A percentile compares a stretch with the other conserved stretches of the same genome.
phyloP scores from a whole-genome alignment of 2,113 vertebrate genomes.

The Vanacampus margaritifer region DNA sequence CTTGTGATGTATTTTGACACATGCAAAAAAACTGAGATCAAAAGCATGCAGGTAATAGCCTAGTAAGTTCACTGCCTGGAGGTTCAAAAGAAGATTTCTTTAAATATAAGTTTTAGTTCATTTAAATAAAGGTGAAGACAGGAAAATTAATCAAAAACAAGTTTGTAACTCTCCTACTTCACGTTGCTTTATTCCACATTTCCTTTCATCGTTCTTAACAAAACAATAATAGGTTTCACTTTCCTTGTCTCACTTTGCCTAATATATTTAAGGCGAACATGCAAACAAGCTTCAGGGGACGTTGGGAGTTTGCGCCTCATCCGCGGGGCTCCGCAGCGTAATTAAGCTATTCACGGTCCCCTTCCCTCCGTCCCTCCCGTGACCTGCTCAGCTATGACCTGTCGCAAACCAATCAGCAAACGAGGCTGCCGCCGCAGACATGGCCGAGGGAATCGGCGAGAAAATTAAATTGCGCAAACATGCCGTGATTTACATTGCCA shows the following conservation, averaged over 20 bases:
- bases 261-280: constrained; percentile 8
- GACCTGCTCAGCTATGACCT: constrained; percentile 44
- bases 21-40: constrained; percentile 45
- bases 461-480: constrained; percentile 64
- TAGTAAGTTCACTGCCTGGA: constrained; percentile 22
- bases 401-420: constrained; percentile 57
- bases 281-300: constrained; percentile 8
- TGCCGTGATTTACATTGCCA: constrained; percentile 63
- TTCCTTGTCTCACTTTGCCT: neutral
- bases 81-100: constrained; percentile 29
- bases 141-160: constrained; percentile 13
- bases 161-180: neutral
- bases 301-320: constrained; percentile 3
- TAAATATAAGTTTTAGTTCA: constrained; percentile 32
- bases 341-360: constrained; percentile 48
- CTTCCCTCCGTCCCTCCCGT: constrained; percentile 31
- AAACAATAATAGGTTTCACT: neutral
- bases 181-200: neutral
- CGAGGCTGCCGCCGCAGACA: constrained; percentile 47
- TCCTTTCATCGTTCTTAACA: neutral
- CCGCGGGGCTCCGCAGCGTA: constrained; percentile 33
- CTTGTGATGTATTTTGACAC: constrained; percentile 38
- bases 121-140: constrained; percentile 30
- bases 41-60: constrained; percentile 28
- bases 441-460: constrained; percentile 55